A percentile compares a stretch with the other conserved stretches of the same genome.
Conservation (phyloP, 2,888 invertebrate genomes). For the Danaus chrysippus region DNA sequence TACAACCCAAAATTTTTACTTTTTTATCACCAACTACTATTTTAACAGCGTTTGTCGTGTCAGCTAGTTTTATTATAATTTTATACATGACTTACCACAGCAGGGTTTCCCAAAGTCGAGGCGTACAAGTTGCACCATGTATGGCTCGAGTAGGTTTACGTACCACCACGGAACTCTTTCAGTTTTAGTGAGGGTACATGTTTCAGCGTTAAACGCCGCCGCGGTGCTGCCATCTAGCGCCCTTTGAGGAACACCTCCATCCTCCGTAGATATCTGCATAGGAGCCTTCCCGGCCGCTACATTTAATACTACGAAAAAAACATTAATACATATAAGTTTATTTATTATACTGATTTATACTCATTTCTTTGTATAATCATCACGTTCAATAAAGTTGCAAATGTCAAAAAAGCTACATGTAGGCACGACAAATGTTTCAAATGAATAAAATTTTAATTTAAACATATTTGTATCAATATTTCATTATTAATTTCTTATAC, state of each 20-base stretch:
- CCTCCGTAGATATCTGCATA: constrained; percentile 93
- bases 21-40: no score
- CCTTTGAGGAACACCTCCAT: constrained; percentile 91
- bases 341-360: no score
- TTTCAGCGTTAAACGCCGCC: constrained; percentile 87
- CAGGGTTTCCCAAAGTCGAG: constrained; percentile 94
- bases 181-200: constrained; percentile 91
- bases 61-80: no score
- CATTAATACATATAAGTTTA: not conserved
- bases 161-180: constrained; percentile 97
- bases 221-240: constrained; percentile 95
- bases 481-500: no score
- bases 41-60: no score
- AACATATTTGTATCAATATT: no score
- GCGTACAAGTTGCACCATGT: constrained; percentile 95
- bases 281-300: constrained; percentile 97
- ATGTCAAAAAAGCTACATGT: no score
- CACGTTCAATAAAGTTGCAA: no score
- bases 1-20: no score
- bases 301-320: constrained; percentile 85
- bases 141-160: constrained; percentile 94
- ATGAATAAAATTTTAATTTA: no score
- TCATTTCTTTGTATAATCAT: no score
- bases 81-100: constrained; percentile 84
- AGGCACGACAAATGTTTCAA: no score